Evolutionary conservation across 2,888 invertebrate genomes (phyloP).

Genomic region (Agapostemon virescens): DNA sequence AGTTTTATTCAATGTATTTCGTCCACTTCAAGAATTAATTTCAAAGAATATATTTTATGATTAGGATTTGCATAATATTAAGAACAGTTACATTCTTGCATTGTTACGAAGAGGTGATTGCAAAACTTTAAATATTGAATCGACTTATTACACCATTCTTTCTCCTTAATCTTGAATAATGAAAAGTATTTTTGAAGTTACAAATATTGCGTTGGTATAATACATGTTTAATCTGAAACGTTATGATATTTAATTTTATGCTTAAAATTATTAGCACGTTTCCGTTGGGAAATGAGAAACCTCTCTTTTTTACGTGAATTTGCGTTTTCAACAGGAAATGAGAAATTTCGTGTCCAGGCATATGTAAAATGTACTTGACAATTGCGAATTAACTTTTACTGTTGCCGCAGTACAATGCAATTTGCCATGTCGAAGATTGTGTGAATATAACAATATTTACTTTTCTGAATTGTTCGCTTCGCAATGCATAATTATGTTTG

Average conservation of each 20-base stretch:
- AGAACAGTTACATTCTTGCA: too few species aligned
- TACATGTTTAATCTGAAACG: not conserved
- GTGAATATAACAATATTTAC: too few species aligned
- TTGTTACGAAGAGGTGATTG: too few species aligned
- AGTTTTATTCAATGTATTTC: too few species aligned
- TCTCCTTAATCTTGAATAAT: too few species aligned
- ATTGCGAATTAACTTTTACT: slow-evolving; percentile 5
- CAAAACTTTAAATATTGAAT: too few species aligned
- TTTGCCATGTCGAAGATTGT: not conserved
- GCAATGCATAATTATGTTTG: too few species aligned
- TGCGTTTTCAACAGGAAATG: slow-evolving; percentile 5
- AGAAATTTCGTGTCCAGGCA: not conserved
- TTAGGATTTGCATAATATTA: too few species aligned
- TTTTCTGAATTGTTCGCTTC: too few species aligned
- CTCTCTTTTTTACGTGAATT: not conserved
- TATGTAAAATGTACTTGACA: not conserved
- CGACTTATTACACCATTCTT: too few species aligned
- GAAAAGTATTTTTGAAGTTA: not conserved
- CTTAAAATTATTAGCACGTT: not conserved
- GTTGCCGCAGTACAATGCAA: not conserved
- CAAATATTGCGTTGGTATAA: not conserved
- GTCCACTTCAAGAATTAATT: too few species aligned
- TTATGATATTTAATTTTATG: not conserved
- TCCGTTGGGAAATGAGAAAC: slow-evolving; percentile 5
- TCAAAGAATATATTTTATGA: too few species aligned